Evolutionary conservation across 2,888 invertebrate species (phyloP).

Genomic region (Metacarcinus magister): DNA sequence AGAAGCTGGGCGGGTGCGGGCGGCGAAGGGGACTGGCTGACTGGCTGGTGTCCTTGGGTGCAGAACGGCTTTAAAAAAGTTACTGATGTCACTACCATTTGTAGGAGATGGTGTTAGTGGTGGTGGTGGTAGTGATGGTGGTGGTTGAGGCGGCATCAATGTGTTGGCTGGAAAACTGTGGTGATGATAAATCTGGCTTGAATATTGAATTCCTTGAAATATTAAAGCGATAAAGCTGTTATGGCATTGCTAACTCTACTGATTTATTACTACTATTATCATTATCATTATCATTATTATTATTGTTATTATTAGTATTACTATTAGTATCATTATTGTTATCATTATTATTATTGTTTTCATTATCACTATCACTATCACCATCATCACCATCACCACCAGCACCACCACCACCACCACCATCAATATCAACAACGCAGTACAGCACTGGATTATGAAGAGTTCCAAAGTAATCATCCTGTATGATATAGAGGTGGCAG

Average conservation of each 20-base stretch:
- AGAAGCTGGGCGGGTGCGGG: conserved; percentile 13
- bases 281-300: background rate
- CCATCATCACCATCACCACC: background rate
- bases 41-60: conserved; percentile 3
- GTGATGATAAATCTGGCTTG: background rate
- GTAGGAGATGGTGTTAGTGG: background rate
- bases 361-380: background rate
- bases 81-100: conserved; percentile 46
- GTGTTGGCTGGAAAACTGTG: background rate
- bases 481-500: background rate
- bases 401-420: background rate
- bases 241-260: background rate
- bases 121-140: background rate
- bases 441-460: no score
- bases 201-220: background rate
- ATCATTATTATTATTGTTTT: background rate
- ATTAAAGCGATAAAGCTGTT: background rate
- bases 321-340: background rate
- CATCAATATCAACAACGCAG: background rate
- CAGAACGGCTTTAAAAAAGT: background rate
- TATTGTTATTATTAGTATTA: background rate
- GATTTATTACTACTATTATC: background rate
- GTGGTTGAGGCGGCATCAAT: no score
- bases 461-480: no score
- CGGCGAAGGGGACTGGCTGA: background rate